These are phyloP conservation scores for Lasiurus borealis DNA, from an alignment of 2,113 vertebrate genomes.

Conservation along the genomic window DNA sequence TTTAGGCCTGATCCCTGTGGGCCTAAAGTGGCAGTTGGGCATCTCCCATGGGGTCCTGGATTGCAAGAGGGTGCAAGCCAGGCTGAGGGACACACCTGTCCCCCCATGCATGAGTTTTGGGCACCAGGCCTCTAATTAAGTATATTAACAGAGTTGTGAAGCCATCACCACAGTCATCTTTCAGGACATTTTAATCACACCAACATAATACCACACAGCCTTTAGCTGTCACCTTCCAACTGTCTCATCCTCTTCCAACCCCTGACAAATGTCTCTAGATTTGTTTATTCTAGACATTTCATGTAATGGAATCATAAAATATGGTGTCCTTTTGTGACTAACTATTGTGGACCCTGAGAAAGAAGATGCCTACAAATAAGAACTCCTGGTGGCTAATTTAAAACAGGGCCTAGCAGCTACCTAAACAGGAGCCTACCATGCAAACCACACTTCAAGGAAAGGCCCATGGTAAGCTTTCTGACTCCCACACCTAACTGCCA, in stretches of 20 bases:
- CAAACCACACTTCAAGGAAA: neutral
- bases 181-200: neutral
- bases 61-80: too few species aligned
- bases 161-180: neutral
- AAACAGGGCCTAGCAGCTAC: neutral
- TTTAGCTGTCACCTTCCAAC: neutral
- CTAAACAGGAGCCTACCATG: neutral
- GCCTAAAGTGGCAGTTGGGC: too few species aligned
- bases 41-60: too few species aligned
- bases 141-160: neutral
- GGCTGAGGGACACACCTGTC: too few species aligned
- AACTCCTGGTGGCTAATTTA: neutral
- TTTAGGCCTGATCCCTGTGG: too few species aligned
- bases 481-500: neutral
- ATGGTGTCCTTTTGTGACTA: neutral
- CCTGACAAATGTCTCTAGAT: neutral
- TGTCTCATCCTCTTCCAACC: too few species aligned
- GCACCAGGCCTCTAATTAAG: neutral
- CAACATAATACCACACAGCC: neutral
- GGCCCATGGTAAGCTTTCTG: neutral
- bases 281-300: neutral
- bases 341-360: neutral
- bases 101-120: too few species aligned
- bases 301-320: neutral
- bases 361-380: neutral